Evolutionary conservation across 2,797 vertebrate species (phyloP).

Genomic region (Philypnodon macrostomus): DNA sequence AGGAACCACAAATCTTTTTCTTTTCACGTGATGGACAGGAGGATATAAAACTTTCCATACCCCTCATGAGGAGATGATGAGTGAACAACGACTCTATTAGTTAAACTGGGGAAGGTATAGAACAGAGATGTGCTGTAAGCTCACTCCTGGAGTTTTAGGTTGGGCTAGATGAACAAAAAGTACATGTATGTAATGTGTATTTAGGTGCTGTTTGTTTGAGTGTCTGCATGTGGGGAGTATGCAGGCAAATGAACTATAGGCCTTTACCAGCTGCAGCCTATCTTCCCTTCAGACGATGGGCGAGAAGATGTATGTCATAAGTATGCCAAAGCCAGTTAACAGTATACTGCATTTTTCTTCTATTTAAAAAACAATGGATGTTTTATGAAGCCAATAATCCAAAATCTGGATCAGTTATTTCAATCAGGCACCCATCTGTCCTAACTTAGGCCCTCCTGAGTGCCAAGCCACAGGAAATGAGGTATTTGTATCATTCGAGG

Average conservation of each 20-base stretch:
- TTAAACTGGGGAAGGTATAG: slow-evolving; percentile 43
- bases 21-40: slow-evolving; percentile 48
- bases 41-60: slow-evolving; percentile 34
- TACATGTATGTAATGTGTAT: slow-evolving; percentile 31
- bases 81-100: slow-evolving; percentile 42
- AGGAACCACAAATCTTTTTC: slow-evolving; percentile 59
- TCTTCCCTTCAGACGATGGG: slow-evolving; percentile 8
- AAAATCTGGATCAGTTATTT: slow-evolving; percentile 73
- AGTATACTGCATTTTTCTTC: slow-evolving; percentile 54
- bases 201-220: slow-evolving; percentile 49
- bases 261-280: slow-evolving; percentile 39
- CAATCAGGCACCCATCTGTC: slow-evolving; percentile 77
- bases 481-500: slow-evolving; percentile 74
- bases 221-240: slow-evolving; percentile 32
- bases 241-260: slow-evolving; percentile 31
- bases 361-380: slow-evolving; percentile 72
- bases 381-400: slow-evolving; percentile 67
- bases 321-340: slow-evolving; percentile 23
- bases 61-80: slow-evolving; percentile 41
- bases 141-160: slow-evolving; percentile 18
- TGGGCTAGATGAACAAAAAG: slow-evolving; percentile 14
- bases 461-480: slow-evolving; percentile 79
- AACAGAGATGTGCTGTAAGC: slow-evolving; percentile 21
- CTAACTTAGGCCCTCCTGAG: slow-evolving; percentile 61
- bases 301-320: slow-evolving; percentile 23